Conservation (phyloP, 1,140 invertebrate species). For the Drosophila albomicans region DNA sequence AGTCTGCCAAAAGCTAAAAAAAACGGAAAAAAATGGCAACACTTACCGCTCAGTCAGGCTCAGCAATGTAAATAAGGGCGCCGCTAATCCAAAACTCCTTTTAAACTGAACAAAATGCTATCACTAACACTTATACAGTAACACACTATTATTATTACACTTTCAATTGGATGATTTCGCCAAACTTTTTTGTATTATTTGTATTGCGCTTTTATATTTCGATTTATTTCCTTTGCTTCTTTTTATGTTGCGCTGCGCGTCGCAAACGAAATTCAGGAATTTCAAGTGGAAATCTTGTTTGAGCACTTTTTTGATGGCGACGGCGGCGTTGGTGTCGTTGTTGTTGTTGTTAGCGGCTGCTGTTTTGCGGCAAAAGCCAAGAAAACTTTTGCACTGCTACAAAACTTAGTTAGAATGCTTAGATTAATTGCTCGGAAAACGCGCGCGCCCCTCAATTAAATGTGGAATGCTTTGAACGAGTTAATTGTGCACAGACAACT, state of each 20-base stretch:
- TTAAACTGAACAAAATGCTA: constrained; percentile 33
- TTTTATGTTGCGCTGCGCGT: constrained; percentile 46
- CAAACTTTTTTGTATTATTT: constrained; percentile 52
- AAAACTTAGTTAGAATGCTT: constrained; percentile 44
- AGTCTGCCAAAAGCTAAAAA: constrained; percentile 21
- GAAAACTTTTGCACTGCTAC: constrained; percentile 35
- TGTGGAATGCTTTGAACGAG: constrained; percentile 20
- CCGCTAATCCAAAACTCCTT: constrained; percentile 66
- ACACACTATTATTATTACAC: constrained; percentile 43
- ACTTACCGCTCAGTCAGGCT: constrained; percentile 66
- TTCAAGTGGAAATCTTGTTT: constrained; percentile 83
- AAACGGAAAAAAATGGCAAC: constrained; percentile 48
- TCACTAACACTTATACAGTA: constrained; percentile 31
- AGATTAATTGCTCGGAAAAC: constrained; percentile 41
- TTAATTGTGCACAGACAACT: not conserved
- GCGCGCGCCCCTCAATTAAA: constrained; percentile 45
- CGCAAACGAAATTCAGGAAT: constrained; percentile 79
- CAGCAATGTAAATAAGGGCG: constrained; percentile 46
- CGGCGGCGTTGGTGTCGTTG: constrained; percentile 40
- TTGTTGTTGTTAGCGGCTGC: constrained; percentile 42
- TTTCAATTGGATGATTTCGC: constrained; percentile 24
- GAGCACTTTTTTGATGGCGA: constrained; percentile 70
- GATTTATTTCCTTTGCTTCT: constrained; percentile 47
- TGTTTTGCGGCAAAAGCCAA: constrained; percentile 40
- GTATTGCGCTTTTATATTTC: constrained; percentile 67